Conservation (phyloP, 2,797 vertebrate species). For the Eutrigla gurnardus region DNA sequence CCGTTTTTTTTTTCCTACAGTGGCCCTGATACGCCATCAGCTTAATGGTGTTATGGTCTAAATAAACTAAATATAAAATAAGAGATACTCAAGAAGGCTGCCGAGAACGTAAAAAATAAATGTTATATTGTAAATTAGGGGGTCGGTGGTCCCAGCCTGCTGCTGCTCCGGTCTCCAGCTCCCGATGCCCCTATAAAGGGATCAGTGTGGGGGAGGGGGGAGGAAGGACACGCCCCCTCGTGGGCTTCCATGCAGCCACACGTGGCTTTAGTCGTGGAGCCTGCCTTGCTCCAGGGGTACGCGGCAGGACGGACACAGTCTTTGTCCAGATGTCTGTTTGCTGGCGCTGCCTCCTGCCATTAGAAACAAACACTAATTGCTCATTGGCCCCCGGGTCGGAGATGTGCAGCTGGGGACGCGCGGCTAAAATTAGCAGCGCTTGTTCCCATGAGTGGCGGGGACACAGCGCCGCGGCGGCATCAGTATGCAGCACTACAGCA, state of each 20-base stretch:
- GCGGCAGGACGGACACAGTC: constrained; percentile 61
- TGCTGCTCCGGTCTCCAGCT: no score
- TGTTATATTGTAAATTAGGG: no score
- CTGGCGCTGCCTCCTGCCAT: constrained; percentile 71
- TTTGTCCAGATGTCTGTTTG: constrained; percentile 80
- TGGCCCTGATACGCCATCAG: no score
- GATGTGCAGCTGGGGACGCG: constrained; percentile 85
- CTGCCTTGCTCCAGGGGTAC: constrained; percentile 26
- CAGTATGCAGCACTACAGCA: constrained; percentile 74
- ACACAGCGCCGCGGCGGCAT: constrained; percentile 70
- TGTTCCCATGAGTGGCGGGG: constrained; percentile 78
- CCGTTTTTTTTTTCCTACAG: no score
- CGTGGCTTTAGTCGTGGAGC: constrained; percentile 21
- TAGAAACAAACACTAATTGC: constrained; percentile 84
- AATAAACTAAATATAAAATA: no score
- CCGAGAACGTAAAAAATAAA: no score
- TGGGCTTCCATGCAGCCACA: no score
- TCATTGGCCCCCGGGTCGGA: constrained; percentile 80
- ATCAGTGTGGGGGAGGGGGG: neutral
- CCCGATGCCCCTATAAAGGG: no score
- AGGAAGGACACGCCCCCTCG: neutral
- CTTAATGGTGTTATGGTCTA: no score
- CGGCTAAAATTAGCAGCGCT: constrained; percentile 82
- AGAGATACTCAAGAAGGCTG: no score
- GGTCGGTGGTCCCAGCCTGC: no score